A percentile compares a stretch with the other conserved stretches of the same genome.
Conservation (phyloP, 2,888 invertebrate genomes). For the Coenonympha arcania region DNA sequence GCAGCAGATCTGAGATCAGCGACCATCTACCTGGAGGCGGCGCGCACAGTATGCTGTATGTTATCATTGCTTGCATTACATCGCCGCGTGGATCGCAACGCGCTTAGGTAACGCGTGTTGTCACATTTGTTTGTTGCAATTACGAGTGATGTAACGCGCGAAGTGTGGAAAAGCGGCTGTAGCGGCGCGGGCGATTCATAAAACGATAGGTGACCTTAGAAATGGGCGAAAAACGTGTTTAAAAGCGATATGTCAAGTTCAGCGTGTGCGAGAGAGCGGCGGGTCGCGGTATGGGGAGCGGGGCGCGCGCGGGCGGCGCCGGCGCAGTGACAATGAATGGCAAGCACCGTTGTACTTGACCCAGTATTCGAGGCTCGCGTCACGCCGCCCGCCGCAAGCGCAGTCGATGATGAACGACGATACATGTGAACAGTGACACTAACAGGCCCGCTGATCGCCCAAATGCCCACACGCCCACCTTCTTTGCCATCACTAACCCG, state of each 20-base stretch:
- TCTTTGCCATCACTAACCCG: not conserved
- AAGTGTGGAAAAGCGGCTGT: conserved; percentile 20
- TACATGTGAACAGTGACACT: conserved; percentile 15
- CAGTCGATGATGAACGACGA: conserved; percentile 23
- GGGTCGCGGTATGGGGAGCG: conserved; percentile 41
- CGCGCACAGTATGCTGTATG: too few species aligned
- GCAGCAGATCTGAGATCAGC: conserved; percentile 35
- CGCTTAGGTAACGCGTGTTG: conserved; percentile 64
- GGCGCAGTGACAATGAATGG: conserved; percentile 67
- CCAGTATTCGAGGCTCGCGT: conserved; percentile 53
- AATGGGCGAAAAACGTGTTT: conserved; percentile 51
- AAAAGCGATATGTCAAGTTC: conserved; percentile 68
- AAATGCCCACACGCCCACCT: not conserved
- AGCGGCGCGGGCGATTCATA: conserved; percentile 24
- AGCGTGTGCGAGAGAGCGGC: conserved; percentile 55
- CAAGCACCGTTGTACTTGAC: conserved; percentile 74
- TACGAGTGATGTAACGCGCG: conserved; percentile 54
- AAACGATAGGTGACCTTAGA: conserved; percentile 40
- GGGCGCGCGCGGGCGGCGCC: conserved; percentile 30
- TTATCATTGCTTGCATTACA: conserved; percentile 43
- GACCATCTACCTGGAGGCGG: conserved; percentile 38
- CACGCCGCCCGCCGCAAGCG: conserved; percentile 45
- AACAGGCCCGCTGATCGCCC: conserved; percentile 4
- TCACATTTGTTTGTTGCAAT: conserved; percentile 64
- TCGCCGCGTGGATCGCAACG: conserved; percentile 54